Percentiles rank a stretch among this genome's conserved stretches.
Conservation (phyloP, 2,113 vertebrate species). For the Leucopsar rothschildi region DNA sequence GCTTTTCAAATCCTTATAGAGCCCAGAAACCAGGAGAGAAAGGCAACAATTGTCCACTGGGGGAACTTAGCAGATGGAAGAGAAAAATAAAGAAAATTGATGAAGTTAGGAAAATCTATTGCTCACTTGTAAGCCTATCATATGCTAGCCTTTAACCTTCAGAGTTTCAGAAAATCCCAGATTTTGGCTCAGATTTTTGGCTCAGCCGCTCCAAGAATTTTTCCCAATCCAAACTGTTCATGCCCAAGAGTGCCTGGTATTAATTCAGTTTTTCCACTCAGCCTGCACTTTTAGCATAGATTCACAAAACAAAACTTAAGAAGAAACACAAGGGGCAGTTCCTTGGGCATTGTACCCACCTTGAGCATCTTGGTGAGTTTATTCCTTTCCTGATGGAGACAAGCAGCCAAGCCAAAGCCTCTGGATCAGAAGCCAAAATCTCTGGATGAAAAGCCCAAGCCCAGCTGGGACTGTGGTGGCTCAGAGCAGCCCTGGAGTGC, state of each 20-base stretch:
- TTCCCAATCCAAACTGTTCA: not conserved
- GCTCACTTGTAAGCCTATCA: not conserved
- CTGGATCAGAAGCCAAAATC: not conserved
- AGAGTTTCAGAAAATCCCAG: not conserved
- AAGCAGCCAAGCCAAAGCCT: not conserved
- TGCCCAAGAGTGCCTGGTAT: not conserved
- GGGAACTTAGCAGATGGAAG: not conserved
- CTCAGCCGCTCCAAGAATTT: not conserved
- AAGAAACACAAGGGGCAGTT: not conserved
- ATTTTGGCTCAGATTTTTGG: not conserved
- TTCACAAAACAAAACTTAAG: not conserved
- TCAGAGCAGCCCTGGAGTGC: not conserved
- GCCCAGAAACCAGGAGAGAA: not conserved
- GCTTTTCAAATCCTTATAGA: not conserved
- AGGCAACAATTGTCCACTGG: not conserved
- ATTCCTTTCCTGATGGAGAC: not conserved
- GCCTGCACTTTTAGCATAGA: not conserved
- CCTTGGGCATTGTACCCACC: conserved; percentile 11
- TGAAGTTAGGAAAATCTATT: not conserved
- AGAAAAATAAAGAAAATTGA: not conserved
- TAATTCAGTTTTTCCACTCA: not conserved
- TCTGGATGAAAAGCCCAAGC: not conserved
- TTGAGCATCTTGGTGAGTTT: conserved; percentile 47
- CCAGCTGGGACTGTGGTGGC: not conserved
- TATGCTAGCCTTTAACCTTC: not conserved